These are phyloP conservation scores for Calidris pugnax DNA, from an alignment of 2,113 vertebrate genomes.

Conservation along the genomic window DNA sequence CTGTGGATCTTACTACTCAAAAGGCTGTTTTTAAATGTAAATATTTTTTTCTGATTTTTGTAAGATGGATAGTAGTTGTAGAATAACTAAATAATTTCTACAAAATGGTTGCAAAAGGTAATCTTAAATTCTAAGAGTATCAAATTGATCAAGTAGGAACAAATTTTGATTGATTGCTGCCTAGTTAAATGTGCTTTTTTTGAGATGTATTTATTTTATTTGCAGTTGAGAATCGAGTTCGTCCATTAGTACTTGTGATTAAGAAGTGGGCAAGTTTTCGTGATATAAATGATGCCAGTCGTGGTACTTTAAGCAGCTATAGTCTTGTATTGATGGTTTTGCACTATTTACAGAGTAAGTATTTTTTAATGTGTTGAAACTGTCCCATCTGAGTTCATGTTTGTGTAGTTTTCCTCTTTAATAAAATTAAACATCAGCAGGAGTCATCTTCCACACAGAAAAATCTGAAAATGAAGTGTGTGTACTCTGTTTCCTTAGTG, in stretches of 20 bases:
- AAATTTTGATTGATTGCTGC: background rate
- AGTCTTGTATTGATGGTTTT: conserved; percentile 95
- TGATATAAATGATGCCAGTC: conserved; percentile 95
- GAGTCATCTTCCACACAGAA: background rate
- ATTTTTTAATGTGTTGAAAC: background rate
- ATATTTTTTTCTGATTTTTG: background rate
- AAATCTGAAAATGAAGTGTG: background rate
- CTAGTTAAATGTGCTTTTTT: background rate
- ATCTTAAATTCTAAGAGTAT: background rate
- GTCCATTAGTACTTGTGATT: conserved; percentile 89
- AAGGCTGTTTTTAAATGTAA: background rate
- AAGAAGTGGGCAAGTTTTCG: conserved; percentile 93
- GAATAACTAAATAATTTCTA: background rate
- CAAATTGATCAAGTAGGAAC: background rate
- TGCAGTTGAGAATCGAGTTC: conserved; percentile 90
- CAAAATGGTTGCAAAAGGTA: background rate
- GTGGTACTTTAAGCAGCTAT: conserved; percentile 96
- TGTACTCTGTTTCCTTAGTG: background rate
- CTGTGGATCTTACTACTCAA: background rate
- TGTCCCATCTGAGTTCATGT: background rate
- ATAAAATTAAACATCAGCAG: background rate
- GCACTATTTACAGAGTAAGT: conserved; percentile 98
- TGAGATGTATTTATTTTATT: conserved; percentile 67
- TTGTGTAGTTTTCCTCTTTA: conserved; percentile 11
- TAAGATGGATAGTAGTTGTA: background rate